Conservation (phyloP, 2,888 invertebrate species). For the Stramonita haemastoma region DNA sequence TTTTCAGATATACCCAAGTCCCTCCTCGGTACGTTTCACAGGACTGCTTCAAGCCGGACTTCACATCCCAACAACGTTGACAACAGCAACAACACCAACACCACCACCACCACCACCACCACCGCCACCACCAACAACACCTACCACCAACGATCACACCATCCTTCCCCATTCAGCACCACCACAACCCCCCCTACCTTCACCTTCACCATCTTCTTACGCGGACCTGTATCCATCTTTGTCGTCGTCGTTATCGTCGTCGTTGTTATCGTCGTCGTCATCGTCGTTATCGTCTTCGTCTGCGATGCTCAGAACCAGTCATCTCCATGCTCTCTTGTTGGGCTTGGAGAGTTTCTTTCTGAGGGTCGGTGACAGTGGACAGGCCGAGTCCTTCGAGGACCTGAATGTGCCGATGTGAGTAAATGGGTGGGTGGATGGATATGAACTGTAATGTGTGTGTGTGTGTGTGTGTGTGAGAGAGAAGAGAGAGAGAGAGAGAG, state of each 20-base stretch:
- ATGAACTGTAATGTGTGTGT: neutral
- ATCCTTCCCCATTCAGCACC: neutral
- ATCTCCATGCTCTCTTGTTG: constrained; percentile 61
- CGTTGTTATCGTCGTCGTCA: neutral
- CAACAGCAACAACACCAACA: neutral
- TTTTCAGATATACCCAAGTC: constrained; percentile 59
- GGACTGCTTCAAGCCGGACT: constrained; percentile 53
- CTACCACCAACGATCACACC: neutral
- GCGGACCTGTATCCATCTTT: neutral
- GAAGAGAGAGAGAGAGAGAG: too few relatives aligned
- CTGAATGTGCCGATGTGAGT: constrained; percentile 54
- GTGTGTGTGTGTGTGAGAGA: neutral
- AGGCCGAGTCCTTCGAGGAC: constrained; percentile 52
- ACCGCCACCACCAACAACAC: too few relatives aligned
- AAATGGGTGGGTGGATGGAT: too few relatives aligned
- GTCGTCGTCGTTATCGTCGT: neutral
- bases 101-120: neutral
- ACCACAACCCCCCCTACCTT: constrained; percentile 7
- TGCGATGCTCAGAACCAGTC: constrained; percentile 54
- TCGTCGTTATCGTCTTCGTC: neutral
- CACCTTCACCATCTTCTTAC: constrained; percentile 5
- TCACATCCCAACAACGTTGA: neutral
- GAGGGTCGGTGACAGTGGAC: constrained; percentile 46
- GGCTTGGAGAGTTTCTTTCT: constrained; percentile 60
- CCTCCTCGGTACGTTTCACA: constrained; percentile 53